Percentiles rank a stretch among this genome's conserved stretches.
phyloP scores from a whole-genome alignment of 92 coral and sea anemone genomes.

The Plumapathes pennacea region DNA sequence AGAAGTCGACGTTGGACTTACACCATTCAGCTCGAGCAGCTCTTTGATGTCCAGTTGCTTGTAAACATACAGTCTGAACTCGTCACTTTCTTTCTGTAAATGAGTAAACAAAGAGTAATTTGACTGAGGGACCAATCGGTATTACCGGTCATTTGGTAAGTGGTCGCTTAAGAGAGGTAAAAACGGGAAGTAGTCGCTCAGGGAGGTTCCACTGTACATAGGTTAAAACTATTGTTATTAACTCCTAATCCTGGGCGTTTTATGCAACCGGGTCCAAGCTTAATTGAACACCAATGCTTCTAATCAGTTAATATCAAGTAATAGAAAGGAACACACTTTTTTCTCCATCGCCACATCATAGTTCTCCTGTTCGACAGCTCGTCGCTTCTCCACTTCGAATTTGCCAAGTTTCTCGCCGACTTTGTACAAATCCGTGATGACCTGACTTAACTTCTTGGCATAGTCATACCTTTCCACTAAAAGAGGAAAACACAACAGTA shows the following conservation, averaged over 20 bases:
- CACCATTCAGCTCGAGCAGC: slow-evolving; percentile 75
- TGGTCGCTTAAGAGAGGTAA: too few relatives aligned
- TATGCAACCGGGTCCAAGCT: too few relatives aligned
- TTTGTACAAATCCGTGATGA: slow-evolving; percentile 89
- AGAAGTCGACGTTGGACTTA: too few relatives aligned
- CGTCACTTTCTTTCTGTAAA: slow-evolving; percentile 83
- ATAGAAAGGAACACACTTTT: slow-evolving; percentile 79
- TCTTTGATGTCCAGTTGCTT: slow-evolving; percentile 75
- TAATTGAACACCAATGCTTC: too few relatives aligned
- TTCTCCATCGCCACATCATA: slow-evolving; percentile 90
- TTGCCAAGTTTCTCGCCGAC: slow-evolving; percentile 97
- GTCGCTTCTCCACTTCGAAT: slow-evolving; percentile 88
- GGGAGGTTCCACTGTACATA: too few relatives aligned
- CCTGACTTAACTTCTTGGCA: slow-evolving; percentile 89
- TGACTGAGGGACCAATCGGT: too few relatives aligned
- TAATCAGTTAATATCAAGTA: too few relatives aligned
- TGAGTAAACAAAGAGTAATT: background rate
- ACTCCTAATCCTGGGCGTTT: too few relatives aligned
- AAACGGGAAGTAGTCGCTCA: too few relatives aligned
- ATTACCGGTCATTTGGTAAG: too few relatives aligned
- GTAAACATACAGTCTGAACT: slow-evolving; percentile 86
- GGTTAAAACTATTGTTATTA: too few relatives aligned
- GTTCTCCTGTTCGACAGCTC: slow-evolving; percentile 92
- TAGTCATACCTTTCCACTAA: slow-evolving; percentile 89
- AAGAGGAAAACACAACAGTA: background rate